Conservation (phyloP, 2,888 invertebrate genomes). For the Stenurella melanura region DNA sequence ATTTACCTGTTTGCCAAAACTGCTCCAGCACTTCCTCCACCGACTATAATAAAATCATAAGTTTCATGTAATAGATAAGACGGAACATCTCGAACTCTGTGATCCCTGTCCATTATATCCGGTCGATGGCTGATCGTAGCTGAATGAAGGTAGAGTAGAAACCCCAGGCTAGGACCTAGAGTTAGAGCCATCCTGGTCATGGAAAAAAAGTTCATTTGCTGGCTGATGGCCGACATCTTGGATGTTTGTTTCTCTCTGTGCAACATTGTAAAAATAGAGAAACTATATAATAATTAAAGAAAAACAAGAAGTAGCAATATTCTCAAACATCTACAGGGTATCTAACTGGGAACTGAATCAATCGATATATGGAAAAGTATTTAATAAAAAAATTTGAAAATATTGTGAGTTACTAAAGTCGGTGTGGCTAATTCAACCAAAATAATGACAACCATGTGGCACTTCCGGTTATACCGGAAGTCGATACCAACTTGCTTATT, state of each 20-base stretch:
- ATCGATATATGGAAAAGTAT: too few relatives aligned
- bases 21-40: slow-evolving; percentile 88
- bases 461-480: too few relatives aligned
- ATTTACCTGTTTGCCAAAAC: slow-evolving; percentile 78
- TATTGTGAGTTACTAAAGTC: too few relatives aligned
- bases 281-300: too few relatives aligned
- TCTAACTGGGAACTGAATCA: too few relatives aligned
- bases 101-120: slow-evolving; percentile 82
- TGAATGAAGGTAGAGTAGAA: slow-evolving; percentile 80
- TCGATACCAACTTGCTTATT: too few relatives aligned
- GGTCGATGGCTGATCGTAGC: slow-evolving; percentile 80
- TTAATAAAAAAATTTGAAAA: too few relatives aligned
- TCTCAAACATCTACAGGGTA: too few relatives aligned
- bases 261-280: too few relatives aligned
- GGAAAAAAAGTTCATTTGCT: slow-evolving; percentile 74
- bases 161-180: slow-evolving; percentile 79
- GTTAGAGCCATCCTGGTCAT: slow-evolving; percentile 80
- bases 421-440: too few relatives aligned
- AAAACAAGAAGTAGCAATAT: too few relatives aligned
- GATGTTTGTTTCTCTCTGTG: not conserved
- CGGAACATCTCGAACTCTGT: slow-evolving; percentile 77
- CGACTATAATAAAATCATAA: slow-evolving; percentile 88
- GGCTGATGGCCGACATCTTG: slow-evolving; percentile 52
- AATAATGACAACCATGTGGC: too few relatives aligned
- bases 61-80: slow-evolving; percentile 76